Evolutionary conservation across 2,797 vertebrate species (phyloP).

Genomic region (Neosilurus hyrtlii): DNA sequence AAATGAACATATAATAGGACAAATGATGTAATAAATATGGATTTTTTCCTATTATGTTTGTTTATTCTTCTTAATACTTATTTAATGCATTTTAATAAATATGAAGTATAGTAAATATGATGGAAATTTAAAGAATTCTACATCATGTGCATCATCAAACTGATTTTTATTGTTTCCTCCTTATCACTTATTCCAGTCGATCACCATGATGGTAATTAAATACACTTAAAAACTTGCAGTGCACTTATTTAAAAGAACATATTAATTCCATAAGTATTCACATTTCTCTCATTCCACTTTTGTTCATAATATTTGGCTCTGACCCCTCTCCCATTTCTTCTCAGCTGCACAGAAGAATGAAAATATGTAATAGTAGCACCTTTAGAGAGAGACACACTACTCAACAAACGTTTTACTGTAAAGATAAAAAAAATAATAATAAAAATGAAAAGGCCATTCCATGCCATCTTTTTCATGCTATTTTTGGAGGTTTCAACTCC

Average conservation of each 20-base stretch:
- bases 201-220: slow-evolving; percentile 48
- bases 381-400: slow-evolving; percentile 56
- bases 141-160: slow-evolving; percentile 41
- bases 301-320: slow-evolving; percentile 55
- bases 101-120: neutral
- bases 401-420: slow-evolving; percentile 31
- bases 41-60: neutral
- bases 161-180: slow-evolving; percentile 55
- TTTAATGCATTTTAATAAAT: neutral
- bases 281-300: slow-evolving; percentile 61
- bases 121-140: slow-evolving; percentile 24
- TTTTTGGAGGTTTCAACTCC: neutral
- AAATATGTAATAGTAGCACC: slow-evolving; percentile 71
- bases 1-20: neutral
- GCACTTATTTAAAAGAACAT: slow-evolving; percentile 46
- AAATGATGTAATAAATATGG: neutral
- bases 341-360: slow-evolving; percentile 74
- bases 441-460: neutral
- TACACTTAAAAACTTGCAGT: slow-evolving; percentile 39
- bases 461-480: slow-evolving; percentile 12
- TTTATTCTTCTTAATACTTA: neutral
- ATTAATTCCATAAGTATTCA: slow-evolving; percentile 53
- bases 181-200: slow-evolving; percentile 54
- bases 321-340: slow-evolving; percentile 58
- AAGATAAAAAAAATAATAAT: slow-evolving; percentile 16